Percentiles rank a stretch among this genome's conserved stretches.
phyloP scores from a whole-genome alignment of 2,113 vertebrate genomes.

The Gnathonemus longibarbis region DNA sequence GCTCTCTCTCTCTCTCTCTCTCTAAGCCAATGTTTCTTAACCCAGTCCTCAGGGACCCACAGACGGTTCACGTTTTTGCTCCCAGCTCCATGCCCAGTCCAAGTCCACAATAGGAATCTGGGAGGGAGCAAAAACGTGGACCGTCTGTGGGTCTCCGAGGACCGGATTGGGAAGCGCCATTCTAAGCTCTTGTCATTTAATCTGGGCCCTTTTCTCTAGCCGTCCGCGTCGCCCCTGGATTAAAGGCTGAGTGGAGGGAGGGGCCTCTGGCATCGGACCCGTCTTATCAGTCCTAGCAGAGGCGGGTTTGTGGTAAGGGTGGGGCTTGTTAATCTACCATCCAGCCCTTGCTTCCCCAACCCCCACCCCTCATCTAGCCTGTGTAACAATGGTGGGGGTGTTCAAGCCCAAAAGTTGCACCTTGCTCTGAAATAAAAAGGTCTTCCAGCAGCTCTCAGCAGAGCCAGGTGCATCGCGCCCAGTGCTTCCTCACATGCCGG shows the following conservation, averaged over 20 bases:
- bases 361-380: not conserved
- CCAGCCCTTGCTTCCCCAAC: not conserved
- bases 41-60: not conserved
- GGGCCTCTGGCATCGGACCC: not conserved
- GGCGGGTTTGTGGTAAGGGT: not conserved
- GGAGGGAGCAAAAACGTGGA: constrained; percentile 17
- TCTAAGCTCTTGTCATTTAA: constrained; percentile 21
- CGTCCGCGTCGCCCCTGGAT: not conserved
- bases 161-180: not conserved
- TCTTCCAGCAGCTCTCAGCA: not conserved
- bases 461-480: not conserved
- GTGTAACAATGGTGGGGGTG: not conserved
- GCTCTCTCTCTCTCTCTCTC: constrained; percentile 5
- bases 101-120: not conserved
- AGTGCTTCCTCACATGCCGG: not conserved
- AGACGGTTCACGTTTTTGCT: not conserved
- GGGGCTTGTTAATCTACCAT: not conserved
- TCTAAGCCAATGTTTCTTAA: not conserved
- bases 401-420: not conserved
- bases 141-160: not conserved
- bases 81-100: not conserved
- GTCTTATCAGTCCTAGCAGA: constrained; percentile 40
- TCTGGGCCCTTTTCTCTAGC: constrained; percentile 25
- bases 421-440: not conserved
- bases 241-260: constrained; percentile 27